phyloP scores from a whole-genome alignment of 2,797 vertebrate genomes.

The Neomorphus geoffroyi region DNA sequence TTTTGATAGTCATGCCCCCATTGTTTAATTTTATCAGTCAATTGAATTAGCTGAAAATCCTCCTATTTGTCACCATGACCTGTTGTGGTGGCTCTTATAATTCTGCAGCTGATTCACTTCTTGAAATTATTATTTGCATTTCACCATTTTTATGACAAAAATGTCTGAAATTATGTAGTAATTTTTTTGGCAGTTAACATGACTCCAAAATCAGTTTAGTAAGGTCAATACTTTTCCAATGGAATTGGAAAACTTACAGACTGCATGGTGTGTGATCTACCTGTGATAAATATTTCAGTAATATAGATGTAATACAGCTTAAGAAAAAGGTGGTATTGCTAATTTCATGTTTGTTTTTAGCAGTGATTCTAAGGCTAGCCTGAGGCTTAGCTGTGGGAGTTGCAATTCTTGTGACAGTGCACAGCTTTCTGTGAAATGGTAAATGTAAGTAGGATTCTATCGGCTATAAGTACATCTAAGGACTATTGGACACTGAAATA shows the following conservation, averaged over 20 bases:
- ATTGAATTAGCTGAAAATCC: background rate
- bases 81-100: accelerated
- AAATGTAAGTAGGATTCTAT: background rate
- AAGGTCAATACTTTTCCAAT: background rate
- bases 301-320: background rate
- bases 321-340: background rate
- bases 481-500: background rate
- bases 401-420: background rate
- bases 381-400: background rate
- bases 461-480: background rate
- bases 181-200: background rate
- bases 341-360: slow-evolving; percentile 14
- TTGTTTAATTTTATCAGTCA: accelerated
- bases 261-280: background rate
- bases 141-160: background rate
- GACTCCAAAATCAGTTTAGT: background rate
- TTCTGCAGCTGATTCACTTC: background rate
- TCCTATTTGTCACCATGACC: background rate
- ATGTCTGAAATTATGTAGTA: background rate
- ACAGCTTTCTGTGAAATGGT: background rate
- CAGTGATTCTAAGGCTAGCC: background rate
- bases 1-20: background rate
- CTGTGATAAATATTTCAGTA: background rate
- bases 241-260: background rate
- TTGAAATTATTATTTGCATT: background rate